Conservation (phyloP, 2,113 vertebrate species). For the Gnathonemus longibarbis region DNA sequence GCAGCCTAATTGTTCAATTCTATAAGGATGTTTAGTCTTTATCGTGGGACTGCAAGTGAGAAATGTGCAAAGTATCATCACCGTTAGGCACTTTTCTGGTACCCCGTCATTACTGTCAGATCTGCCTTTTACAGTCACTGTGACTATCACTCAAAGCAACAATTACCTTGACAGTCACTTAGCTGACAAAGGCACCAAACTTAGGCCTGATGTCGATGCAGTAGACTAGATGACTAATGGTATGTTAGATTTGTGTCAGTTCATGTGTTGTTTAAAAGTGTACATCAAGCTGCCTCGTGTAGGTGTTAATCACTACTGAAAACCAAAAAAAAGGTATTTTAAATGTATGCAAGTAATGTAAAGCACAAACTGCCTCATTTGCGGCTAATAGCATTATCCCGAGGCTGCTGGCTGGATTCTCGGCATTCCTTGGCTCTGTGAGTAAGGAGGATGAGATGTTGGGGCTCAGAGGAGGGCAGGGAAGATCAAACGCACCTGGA, state of each 20-base stretch:
- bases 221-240: not conserved
- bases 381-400: not conserved
- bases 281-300: not conserved
- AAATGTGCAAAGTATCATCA: not conserved
- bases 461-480: not conserved
- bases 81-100: not conserved
- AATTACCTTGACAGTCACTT: not conserved
- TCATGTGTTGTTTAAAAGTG: not conserved
- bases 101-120: not conserved
- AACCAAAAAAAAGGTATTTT: not conserved
- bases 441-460: not conserved
- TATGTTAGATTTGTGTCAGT: not conserved
- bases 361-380: not conserved
- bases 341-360: not conserved
- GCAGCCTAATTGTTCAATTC: not conserved
- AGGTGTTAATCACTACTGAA: not conserved
- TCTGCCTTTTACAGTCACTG: not conserved
- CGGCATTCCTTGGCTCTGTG: not conserved
- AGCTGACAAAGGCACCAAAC: not conserved
- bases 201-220: not conserved
- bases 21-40: conserved; percentile 1
- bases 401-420: not conserved
- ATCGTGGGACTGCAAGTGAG: not conserved
- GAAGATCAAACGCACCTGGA: conserved; percentile 57
- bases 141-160: not conserved